Evolutionary conservation across 2,888 invertebrate species (phyloP).

Genomic region (Heliconius aoede): DNA sequence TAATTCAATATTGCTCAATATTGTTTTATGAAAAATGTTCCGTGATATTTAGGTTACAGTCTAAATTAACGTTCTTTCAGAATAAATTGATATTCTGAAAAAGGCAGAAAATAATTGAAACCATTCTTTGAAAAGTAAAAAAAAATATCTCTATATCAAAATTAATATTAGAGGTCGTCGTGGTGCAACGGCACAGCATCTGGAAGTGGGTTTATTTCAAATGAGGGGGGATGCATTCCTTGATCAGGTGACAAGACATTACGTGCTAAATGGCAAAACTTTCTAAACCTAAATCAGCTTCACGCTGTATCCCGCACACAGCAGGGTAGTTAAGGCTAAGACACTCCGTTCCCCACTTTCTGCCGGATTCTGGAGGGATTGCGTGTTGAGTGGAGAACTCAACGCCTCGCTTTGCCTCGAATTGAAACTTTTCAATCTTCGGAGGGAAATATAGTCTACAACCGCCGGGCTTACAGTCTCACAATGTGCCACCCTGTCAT

Average conservation of each 20-base stretch:
- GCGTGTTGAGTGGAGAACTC: too few relatives aligned
- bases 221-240: not conserved
- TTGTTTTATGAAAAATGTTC: not conserved
- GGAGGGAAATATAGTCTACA: not conserved
- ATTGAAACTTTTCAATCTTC: not conserved
- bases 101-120: not conserved
- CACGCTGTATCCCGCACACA: too few relatives aligned
- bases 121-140: not conserved
- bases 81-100: constrained; percentile 5
- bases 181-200: too few relatives aligned
- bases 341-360: too few relatives aligned
- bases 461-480: not conserved
- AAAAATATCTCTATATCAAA: not conserved
- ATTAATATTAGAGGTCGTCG: not conserved
- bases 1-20: not conserved
- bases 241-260: not conserved
- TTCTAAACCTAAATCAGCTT: too few relatives aligned
- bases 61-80: not conserved
- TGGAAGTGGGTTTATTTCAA: not conserved
- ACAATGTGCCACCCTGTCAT: not conserved
- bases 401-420: too few relatives aligned
- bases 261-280: too few relatives aligned
- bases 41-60: not conserved
- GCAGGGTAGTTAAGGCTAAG: too few relatives aligned
- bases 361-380: too few relatives aligned